A percentile compares a stretch with the other conserved stretches of the same genome.
These are phyloP conservation scores for Tragelaphus oryx DNA, from an alignment of 2,797 vertebrate genomes.

Conservation along the genomic window DNA sequence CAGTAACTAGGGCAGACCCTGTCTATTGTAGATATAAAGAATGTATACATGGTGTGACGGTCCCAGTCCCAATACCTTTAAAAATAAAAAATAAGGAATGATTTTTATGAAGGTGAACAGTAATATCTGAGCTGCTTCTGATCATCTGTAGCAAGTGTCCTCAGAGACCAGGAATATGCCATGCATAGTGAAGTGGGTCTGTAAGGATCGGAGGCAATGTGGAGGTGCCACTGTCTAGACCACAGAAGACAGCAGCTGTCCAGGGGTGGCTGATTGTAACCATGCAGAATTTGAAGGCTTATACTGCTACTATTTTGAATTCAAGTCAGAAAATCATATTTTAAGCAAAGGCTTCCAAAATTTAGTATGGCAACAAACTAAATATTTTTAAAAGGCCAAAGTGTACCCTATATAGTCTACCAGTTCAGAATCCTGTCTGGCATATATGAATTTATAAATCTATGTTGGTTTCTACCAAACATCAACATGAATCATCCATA, in stretches of 20 bases:
- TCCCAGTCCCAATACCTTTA: neutral
- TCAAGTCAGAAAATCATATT: neutral
- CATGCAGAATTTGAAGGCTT: fast-evolving
- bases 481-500: neutral
- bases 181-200: neutral
- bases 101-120: neutral
- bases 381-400: neutral
- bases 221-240: neutral
- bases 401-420: neutral
- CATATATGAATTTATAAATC: neutral
- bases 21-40: neutral
- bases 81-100: neutral
- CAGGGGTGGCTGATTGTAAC: neutral
- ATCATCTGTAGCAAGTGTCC: neutral
- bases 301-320: neutral
- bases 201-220: neutral
- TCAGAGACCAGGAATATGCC: neutral
- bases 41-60: neutral
- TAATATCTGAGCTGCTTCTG: neutral
- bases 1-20: neutral
- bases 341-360: neutral
- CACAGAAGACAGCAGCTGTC: neutral
- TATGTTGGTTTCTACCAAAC: neutral
- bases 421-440: neutral
- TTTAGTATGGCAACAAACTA: neutral